These are phyloP conservation scores for Diorhabda carinulata DNA, from an alignment of 1,140 invertebrate genomes.

Conservation along the genomic window DNA sequence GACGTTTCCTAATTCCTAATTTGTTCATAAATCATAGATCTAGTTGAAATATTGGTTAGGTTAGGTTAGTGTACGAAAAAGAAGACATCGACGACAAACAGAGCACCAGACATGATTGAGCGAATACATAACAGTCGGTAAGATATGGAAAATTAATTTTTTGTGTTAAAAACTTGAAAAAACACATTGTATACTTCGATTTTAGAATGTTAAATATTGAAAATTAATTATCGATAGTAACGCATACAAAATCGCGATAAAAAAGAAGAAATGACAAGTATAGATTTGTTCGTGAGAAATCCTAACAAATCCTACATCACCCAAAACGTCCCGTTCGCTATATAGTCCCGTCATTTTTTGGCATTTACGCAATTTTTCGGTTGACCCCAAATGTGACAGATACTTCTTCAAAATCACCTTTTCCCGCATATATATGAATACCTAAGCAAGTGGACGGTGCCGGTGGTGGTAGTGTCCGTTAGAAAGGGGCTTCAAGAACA, in stretches of 20 bases:
- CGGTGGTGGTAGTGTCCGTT: conserved; percentile 31
- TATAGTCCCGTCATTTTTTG: conserved; percentile 16
- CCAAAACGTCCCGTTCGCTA: conserved; percentile 7
- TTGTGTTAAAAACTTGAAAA: too few species aligned
- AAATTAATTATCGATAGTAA: too few species aligned
- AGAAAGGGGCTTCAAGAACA: conserved; percentile 21
- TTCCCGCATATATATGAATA: conserved; percentile 35
- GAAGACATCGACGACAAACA: too few species aligned
- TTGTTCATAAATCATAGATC: too few species aligned
- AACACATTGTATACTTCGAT: too few species aligned
- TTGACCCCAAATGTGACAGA: conserved; percentile 15
- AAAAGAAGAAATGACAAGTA: conserved; percentile 1
- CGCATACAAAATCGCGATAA: background rate
- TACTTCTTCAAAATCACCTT: conserved; percentile 14
- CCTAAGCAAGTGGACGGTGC: conserved; percentile 41
- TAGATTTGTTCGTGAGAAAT: conserved; percentile 11
- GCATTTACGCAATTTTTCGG: conserved; percentile 16
- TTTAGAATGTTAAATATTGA: too few species aligned
- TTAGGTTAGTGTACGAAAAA: too few species aligned
- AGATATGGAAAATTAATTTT: too few species aligned
- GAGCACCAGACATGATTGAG: too few species aligned
- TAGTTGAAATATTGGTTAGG: too few species aligned
- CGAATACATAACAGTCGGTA: too few species aligned
- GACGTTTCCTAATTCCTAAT: too few species aligned
- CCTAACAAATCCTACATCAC: conserved; percentile 11